Base-by-base conservation (phyloP, 2,113 vertebrate genomes). In the Malurus elegans region DNA sequence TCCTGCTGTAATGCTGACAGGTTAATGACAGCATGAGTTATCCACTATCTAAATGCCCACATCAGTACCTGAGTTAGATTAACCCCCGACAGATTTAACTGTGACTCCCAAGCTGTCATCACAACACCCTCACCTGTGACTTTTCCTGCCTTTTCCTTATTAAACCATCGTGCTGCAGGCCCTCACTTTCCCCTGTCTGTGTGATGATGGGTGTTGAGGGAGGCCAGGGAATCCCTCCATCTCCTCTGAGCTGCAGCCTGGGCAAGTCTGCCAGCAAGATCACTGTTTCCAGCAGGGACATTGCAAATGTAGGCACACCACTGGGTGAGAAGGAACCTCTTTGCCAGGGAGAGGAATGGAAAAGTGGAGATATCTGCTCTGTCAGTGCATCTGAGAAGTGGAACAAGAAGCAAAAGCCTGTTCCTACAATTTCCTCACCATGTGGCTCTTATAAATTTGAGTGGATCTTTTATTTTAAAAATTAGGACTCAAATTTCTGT, bases 11-110 rank as follows among this genome's bases (percentile, higher is more conserved):
- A 95, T 48, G 78, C 80, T 94, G 92, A 94, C 93, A 95, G 94
- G 90, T 80, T 93, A 97, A 95, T 93, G 93, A 95, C 95, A 94
- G 94, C 90, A 86, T 85, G 69, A 94, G 84, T 97, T 96, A 95
- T 96, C 83, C 31, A 9, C 86, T 95, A 60, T 94, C 92, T 94
- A 94, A 95, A 80, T 85, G 86, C 48, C 73, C 4, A 1, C 90
- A 94, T 90, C 90, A 84, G 90, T 92, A 90, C 79, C 82, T 75
- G 93, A 86, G 87, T 88, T 83, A 96, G 65, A 95, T 94, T 87
- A 95, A 95, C 69, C 72, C 88, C 84, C 5, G 2, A 42, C 0
- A 14, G 82, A 60, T 42, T 76, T 75, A 74, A 88, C 38, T 83
- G 45, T 1, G 3, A 28, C 79, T 94, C 81, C 69, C 5, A 67